Evolutionary conservation across 2,888 invertebrate genomes (phyloP).

Genomic region (Thecophora atra): DNA sequence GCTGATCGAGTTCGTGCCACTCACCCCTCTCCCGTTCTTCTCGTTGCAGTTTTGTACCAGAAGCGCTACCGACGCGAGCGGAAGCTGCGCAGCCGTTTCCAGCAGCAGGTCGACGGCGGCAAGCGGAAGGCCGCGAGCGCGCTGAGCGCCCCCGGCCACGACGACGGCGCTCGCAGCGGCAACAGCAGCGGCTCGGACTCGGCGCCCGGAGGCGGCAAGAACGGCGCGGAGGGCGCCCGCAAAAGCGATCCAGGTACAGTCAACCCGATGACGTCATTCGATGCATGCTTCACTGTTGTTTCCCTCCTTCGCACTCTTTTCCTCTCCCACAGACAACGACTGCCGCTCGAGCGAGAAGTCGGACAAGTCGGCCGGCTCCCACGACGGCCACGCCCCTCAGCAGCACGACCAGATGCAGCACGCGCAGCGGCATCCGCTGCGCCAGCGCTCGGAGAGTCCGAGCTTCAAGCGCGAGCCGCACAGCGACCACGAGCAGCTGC

Average conservation of each 20-base stretch:
- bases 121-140: conserved; percentile 71
- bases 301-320: conserved; percentile 41
- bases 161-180: conserved; percentile 39
- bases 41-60: conserved; percentile 81
- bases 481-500: conserved; percentile 57
- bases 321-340: conserved; percentile 59
- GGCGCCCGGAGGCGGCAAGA: conserved; percentile 22
- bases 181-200: conserved; percentile 47
- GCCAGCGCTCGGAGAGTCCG: conserved; percentile 60
- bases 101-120: conserved; percentile 84
- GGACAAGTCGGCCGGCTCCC: conserved; percentile 55
- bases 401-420: conserved; percentile 41
- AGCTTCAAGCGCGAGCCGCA: conserved; percentile 62
- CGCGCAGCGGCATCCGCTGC: conserved; percentile 47
- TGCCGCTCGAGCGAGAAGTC: conserved; percentile 64
- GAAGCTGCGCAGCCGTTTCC: conserved; percentile 81
- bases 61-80: conserved; percentile 90
- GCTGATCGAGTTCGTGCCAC: conserved; percentile 25
- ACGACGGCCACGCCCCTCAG: conserved; percentile 51
- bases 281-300: neutral
- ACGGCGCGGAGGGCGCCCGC: conserved; percentile 49
- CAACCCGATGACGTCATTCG: too few species aligned
- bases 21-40: conserved; percentile 32
- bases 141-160: conserved; percentile 46
- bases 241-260: conserved; percentile 48